Evolutionary conservation across 2,797 vertebrate species (phyloP).

Genomic region (Schizopygopsis malacanthus): DNA sequence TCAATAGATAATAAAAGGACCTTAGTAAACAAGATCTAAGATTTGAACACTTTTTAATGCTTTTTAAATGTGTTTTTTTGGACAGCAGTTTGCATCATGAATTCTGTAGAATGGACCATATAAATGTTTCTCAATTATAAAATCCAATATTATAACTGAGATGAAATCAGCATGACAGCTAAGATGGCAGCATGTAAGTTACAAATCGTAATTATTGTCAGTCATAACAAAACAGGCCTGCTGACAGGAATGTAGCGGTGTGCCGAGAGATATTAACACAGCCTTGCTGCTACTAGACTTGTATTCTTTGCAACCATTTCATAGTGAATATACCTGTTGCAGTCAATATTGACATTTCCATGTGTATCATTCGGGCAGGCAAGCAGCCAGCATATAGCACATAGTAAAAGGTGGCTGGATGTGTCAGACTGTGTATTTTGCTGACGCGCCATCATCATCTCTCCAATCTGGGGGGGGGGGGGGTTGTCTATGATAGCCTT

Average conservation of each 20-base stretch:
- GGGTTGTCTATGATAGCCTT: conserved; percentile 17
- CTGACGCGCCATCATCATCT: conserved; percentile 17
- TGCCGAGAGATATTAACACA: neutral
- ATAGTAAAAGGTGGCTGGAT: conserved; percentile 23
- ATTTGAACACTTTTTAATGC: neutral
- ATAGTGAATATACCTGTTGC: neutral
- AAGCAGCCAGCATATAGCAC: conserved; percentile 21
- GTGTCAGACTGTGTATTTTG: conserved; percentile 24
- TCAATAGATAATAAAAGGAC: neutral
- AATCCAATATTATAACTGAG: neutral
- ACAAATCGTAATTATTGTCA: conserved; percentile 9
- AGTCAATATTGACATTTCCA: conserved; percentile 41
- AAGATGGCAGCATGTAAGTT: conserved; percentile 4
- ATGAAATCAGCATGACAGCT: conserved; percentile 11
- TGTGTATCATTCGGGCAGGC: conserved; percentile 27
- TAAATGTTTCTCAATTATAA: neutral
- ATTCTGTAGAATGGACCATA: neutral
- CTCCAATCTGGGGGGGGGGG: conserved; percentile 24
- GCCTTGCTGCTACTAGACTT: neutral
- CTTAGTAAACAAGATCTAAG: neutral
- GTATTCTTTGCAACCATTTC: conserved; percentile 17
- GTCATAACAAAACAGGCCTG: neutral
- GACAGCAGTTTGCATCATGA: neutral
- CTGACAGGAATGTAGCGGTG: neutral
- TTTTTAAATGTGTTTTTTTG: neutral